Percentiles rank a stretch among this genome's conserved stretches.
Conservation (phyloP, 2,797 vertebrate genomes). For the Ataeniobius toweri region DNA sequence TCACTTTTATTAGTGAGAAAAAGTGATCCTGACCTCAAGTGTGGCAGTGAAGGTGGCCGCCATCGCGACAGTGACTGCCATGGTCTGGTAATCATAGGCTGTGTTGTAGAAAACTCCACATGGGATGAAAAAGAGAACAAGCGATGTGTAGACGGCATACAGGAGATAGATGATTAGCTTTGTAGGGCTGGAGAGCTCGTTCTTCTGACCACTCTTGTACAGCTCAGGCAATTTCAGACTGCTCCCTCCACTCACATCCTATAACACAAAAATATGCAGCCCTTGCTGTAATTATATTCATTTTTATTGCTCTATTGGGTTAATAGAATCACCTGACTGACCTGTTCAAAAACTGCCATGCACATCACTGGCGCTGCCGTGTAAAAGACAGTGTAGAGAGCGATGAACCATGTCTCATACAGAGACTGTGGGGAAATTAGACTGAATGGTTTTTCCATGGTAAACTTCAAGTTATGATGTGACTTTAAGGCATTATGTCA, state of each 20-base stretch:
- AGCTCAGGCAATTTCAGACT: conserved; percentile 84
- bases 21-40: conserved; percentile 80
- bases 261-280: conserved; percentile 8
- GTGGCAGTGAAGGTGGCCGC: conserved; percentile 79
- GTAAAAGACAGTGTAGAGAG: conserved; percentile 87
- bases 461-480: not conserved
- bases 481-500: not conserved
- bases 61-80: conserved; percentile 82
- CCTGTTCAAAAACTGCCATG: conserved; percentile 90
- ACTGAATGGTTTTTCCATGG: not conserved
- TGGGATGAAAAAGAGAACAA: conserved; percentile 85
- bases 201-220: conserved; percentile 81
- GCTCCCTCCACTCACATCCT: conserved; percentile 85
- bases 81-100: conserved; percentile 84
- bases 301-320: not conserved
- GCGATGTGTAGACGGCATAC: conserved; percentile 82
- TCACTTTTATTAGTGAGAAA: conserved; percentile 1
- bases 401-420: conserved; percentile 93
- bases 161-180: conserved; percentile 74
- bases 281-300: not conserved
- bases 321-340: conserved; percentile 57
- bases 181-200: conserved; percentile 82
- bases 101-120: conserved; percentile 77
- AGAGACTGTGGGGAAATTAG: conserved; percentile 78
- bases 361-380: conserved; percentile 82